Percentiles rank a stretch among this genome's conserved stretches.
Conservation (phyloP, 2,888 invertebrate species). For the Phengaris arion region DNA sequence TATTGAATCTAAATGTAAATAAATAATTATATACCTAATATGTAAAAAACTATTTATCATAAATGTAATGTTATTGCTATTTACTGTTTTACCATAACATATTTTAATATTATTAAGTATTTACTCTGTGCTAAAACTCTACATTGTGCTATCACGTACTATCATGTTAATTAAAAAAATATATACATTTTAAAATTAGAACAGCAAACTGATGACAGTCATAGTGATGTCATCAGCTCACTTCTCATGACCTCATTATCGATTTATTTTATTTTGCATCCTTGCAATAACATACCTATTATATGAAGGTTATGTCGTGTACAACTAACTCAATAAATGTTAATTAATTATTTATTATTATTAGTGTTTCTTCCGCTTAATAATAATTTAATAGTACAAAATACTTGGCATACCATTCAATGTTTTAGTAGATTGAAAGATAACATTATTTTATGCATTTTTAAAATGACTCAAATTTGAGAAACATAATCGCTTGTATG, state of each 20-base stretch:
- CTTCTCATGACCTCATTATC: slow-evolving; percentile 15
- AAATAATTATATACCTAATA: no score
- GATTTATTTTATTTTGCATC: slow-evolving; percentile 10
- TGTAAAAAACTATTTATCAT: no score
- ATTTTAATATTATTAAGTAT: no score
- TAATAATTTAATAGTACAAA: neutral
- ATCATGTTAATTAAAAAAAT: neutral
- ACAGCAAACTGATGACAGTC: neutral
- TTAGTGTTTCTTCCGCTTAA: neutral
- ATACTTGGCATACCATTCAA: neutral
- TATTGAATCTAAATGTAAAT: no score
- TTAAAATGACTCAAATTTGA: neutral
- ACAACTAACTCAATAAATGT: neutral
- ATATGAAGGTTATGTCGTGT: neutral
- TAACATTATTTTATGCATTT: neutral
- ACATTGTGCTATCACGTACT: neutral
- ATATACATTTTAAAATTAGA: slow-evolving; percentile 1
- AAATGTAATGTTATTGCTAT: no score
- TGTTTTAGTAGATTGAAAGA: neutral
- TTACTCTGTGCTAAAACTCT: neutral
- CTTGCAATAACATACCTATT: neutral
- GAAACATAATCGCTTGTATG: neutral
- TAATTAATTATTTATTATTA: neutral
- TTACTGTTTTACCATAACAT: no score
- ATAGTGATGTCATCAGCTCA: neutral